These are phyloP conservation scores for Geodia barretti DNA, from an alignment of 37 sponge, comb jelly and placozoan genomes.

Conservation along the genomic window DNA sequence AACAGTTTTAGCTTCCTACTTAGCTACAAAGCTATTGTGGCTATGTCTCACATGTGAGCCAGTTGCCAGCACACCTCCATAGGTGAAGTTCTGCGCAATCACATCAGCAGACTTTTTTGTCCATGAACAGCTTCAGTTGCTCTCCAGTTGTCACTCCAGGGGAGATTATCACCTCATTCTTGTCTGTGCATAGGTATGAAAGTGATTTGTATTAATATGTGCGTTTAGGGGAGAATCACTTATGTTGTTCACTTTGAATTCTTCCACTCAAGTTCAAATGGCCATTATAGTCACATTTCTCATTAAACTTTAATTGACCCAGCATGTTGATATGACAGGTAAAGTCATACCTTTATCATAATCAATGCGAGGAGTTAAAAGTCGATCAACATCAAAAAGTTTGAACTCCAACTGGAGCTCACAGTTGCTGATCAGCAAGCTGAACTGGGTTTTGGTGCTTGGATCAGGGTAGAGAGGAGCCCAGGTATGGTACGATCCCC, in stretches of 20 bases:
- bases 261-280: no score
- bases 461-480: slow-evolving; percentile 18
- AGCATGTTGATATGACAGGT: background rate
- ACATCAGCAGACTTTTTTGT: background rate
- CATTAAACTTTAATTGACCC: no score
- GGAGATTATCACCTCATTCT: background rate
- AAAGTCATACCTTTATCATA: background rate
- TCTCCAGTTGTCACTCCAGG: slow-evolving; percentile 38
- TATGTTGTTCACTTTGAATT: no score
- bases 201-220: no score
- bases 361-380: background rate
- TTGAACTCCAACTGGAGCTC: background rate
- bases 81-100: background rate
- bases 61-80: slow-evolving; percentile 24
- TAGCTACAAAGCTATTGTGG: background rate
- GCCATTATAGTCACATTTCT: no score
- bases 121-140: background rate
- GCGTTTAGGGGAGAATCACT: no score
- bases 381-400: background rate
- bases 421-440: background rate
- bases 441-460: background rate
- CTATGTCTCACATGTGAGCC: slow-evolving; percentile 23
- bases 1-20: background rate
- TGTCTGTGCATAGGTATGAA: background rate
- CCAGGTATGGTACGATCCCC: slow-evolving; percentile 26